Evolutionary conservation across 2,888 invertebrate genomes (phyloP).

Genomic region (Eupithecia abbreviata): DNA sequence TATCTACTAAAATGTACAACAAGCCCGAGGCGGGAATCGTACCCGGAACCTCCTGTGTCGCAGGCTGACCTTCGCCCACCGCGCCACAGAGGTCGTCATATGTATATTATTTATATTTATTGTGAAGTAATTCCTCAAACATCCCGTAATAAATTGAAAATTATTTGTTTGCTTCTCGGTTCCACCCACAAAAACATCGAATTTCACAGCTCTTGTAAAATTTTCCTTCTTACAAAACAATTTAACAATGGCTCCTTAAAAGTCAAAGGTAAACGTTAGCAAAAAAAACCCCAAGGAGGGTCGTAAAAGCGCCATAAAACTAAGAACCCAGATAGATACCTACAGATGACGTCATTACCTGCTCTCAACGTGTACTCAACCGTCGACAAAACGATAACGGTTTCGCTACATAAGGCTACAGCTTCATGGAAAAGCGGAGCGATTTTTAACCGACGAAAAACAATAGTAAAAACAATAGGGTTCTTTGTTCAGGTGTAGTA

Average conservation of each 20-base stretch:
- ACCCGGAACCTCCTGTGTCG: too few species aligned
- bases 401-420: conserved; percentile 27
- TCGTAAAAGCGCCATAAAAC: conserved; percentile 55
- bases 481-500: too few species aligned
- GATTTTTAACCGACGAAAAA: not conserved
- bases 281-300: conserved; percentile 43
- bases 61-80: too few species aligned
- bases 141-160: not conserved
- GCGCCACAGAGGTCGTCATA: too few species aligned
- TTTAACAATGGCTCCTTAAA: conserved; percentile 7
- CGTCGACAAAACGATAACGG: conserved; percentile 47
- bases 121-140: not conserved
- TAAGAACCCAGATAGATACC: conserved; percentile 46
- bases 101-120: too few species aligned
- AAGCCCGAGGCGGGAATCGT: too few species aligned
- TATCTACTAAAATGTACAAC: too few species aligned
- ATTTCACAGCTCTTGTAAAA: not conserved
- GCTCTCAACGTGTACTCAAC: conserved; percentile 53
- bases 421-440: conserved; percentile 5
- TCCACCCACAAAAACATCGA: not conserved
- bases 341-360: conserved; percentile 58
- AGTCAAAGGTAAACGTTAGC: conserved; percentile 26
- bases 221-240: not conserved
- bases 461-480: too few species aligned
- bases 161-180: not conserved